Evolutionary conservation across 2,888 invertebrate species (phyloP).

Genomic region (Melanophora roralis): DNA sequence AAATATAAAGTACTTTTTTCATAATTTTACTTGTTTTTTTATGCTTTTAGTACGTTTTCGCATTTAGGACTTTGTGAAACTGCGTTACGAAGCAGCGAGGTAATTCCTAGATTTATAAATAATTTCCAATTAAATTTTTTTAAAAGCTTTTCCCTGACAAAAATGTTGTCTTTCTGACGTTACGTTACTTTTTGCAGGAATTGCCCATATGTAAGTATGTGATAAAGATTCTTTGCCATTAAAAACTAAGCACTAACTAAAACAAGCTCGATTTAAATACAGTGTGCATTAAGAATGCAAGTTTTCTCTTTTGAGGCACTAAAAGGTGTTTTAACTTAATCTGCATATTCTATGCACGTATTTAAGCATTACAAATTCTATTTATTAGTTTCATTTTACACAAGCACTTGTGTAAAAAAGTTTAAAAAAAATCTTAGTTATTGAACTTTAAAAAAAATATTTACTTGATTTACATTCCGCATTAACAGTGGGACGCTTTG

Average conservation of each 20-base stretch:
- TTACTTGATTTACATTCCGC: slow-evolving; percentile 27
- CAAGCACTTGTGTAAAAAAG: not conserved
- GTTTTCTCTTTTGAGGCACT: slow-evolving; percentile 9
- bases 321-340: slow-evolving; percentile 9
- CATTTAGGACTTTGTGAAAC: too few relatives aligned
- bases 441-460: slow-evolving; percentile 38
- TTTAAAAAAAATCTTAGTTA: slow-evolving; percentile 8
- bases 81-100: too few relatives aligned
- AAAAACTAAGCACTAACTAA: not conserved
- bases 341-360: slow-evolving; percentile 25
- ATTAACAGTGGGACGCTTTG: not conserved
- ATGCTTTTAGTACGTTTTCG: too few relatives aligned
- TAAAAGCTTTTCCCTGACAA: too few relatives aligned
- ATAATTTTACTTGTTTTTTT: too few relatives aligned
- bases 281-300: slow-evolving; percentile 26
- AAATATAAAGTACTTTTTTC: too few relatives aligned
- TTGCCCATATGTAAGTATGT: too few relatives aligned
- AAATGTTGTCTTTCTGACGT: too few relatives aligned
- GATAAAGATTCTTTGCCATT: not conserved
- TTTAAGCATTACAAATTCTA: slow-evolving; percentile 32
- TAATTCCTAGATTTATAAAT: too few relatives aligned
- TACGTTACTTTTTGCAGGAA: too few relatives aligned
- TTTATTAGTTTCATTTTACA: slow-evolving; percentile 15
- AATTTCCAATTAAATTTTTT: too few relatives aligned
- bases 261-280: not conserved